Conservation (phyloP, 2,888 invertebrate species). For the Leptothorax acervorum region DNA sequence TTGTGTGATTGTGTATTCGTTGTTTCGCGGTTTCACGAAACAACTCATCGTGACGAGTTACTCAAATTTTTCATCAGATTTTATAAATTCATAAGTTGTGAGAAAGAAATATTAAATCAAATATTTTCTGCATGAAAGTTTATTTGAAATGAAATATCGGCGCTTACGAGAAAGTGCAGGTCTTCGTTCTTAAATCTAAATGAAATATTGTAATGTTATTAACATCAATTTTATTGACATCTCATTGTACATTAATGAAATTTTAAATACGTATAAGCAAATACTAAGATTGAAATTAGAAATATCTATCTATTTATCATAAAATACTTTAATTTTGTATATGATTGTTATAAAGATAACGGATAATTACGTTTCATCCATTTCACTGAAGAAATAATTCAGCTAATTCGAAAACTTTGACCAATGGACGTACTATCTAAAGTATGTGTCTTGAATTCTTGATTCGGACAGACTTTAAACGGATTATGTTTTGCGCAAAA, state of each 20-base stretch:
- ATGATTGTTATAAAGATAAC: background rate
- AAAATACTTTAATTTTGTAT: conserved; percentile 1
- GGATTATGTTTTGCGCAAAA: conserved; percentile 18
- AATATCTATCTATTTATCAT: background rate
- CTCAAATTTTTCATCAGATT: background rate
- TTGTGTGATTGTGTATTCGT: background rate
- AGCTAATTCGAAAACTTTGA: background rate
- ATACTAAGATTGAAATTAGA: background rate
- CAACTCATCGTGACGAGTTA: background rate
- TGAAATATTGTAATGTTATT: background rate
- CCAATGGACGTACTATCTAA: background rate
- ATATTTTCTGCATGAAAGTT: background rate
- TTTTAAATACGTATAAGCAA: background rate
- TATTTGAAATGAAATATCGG: background rate
- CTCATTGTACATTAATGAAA: background rate
- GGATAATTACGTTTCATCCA: background rate
- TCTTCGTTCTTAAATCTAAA: background rate
- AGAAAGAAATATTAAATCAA: background rate
- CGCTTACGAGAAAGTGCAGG: background rate
- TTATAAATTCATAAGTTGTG: background rate
- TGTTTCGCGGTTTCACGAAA: background rate
- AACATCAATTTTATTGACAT: background rate
- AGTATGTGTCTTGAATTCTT: conserved; percentile 14
- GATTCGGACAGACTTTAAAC: conserved; percentile 10
- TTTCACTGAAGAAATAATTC: conserved; percentile 5